Evolutionary conservation across 2,113 vertebrate species (phyloP), one percentile per base, ranked within the genome.

Genomic region (Ursus arctos): DNA sequence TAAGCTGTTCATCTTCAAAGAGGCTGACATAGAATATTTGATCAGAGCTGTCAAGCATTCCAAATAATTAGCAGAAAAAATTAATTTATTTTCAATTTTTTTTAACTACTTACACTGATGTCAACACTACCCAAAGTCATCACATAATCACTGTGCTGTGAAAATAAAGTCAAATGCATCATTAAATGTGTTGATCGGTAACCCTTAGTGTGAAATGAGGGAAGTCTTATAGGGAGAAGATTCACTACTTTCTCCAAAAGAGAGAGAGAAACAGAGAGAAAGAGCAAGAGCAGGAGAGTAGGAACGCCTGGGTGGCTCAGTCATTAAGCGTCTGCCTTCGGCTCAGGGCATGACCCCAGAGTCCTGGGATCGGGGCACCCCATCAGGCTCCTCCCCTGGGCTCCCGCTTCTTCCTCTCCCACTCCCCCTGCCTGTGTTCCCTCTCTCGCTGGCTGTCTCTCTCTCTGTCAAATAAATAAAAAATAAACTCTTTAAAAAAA

Each of bases 21-120:
- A 97, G 24, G 3, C 51, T 97, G 36, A 71, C 13, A 63, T 19
- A 74, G 4, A 91, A 47, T 43, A 24, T 77, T 97, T 95, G 33
- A 93, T 92, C 33, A 88, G 86, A 90, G 8, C n/a, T 94, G 15
- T 94, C 71, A 96, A 84, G 19, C 2, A 65, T 87, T 97, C 33
- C 47, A 98, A 97, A 95, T 71, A 94, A 94, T 95, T 95, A 95
- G 36, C 65, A 88, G 69, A 90, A 65, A 21, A 91, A 63, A 94
- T 53, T 94, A 84, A 96, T 76, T 95, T 95, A 94, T 95, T 97
- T 96, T 97, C 91, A 95, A 40, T 43, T 95, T 95, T 97, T 96
- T 97, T 96, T 40, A 88, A 74, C 33, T 86, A 65, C 63, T 97
- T 94, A 69, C 74, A 88, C 22, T 71, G n/a, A 91, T 98, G 69